Evolutionary conservation across 2,888 invertebrate species (phyloP).

Genomic region (Anthoptus insignis): DNA sequence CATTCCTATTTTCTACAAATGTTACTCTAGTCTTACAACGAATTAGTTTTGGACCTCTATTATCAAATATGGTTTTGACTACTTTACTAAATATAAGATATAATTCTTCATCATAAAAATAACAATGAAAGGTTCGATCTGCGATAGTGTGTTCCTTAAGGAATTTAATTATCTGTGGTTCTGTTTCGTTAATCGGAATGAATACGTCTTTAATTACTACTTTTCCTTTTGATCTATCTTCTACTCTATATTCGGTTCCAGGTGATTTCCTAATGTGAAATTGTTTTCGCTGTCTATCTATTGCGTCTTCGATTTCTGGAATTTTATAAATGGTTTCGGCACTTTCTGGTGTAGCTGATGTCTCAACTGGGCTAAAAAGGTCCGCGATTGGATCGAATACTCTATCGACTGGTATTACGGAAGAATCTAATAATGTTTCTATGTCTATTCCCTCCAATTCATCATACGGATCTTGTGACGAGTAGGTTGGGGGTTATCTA

Average conservation of each 20-base stretch:
- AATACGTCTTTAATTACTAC: slow-evolving; percentile 12
- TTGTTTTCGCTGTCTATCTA: not conserved
- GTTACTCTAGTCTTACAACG: slow-evolving; percentile 45
- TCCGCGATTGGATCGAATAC: not conserved
- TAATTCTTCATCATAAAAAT: slow-evolving; percentile 42
- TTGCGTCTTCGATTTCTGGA: not conserved
- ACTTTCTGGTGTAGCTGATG: not conserved
- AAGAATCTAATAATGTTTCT: slow-evolving; percentile 3
- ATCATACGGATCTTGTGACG: not conserved
- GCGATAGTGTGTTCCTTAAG: slow-evolving; percentile 42
- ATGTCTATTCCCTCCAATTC: slow-evolving; percentile 14
- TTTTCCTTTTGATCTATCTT: not conserved
- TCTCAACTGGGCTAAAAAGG: not conserved
- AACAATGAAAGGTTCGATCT: slow-evolving; percentile 45
- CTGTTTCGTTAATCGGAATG: slow-evolving; percentile 14
- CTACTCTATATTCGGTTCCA: not conserved
- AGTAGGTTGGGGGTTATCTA: slow-evolving; percentile 3
- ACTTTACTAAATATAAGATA: slow-evolving; percentile 43
- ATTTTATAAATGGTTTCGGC: not conserved
- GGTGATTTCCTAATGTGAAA: not conserved
- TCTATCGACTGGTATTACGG: not conserved
- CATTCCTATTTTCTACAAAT: slow-evolving; percentile 1
- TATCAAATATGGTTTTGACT: slow-evolving; percentile 44
- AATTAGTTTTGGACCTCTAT: slow-evolving; percentile 49
- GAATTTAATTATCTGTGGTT: slow-evolving; percentile 7